Evolutionary conservation across 2,888 invertebrate genomes (phyloP).

Genomic region (Rhingia campestris): DNA sequence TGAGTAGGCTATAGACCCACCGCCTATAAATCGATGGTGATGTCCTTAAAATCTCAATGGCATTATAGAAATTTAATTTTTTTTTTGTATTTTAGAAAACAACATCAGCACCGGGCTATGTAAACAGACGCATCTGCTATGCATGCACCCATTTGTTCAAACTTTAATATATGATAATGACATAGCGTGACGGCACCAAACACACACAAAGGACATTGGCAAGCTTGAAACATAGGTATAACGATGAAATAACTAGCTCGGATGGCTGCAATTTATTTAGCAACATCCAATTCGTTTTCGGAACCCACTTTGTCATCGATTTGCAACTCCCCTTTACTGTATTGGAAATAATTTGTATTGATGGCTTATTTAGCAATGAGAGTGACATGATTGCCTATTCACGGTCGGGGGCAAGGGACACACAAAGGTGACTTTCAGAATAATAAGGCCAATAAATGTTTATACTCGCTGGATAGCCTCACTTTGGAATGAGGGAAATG

Average conservation of each 20-base stretch:
- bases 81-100: not conserved
- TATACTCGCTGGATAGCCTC: too few relatives aligned
- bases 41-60: constrained; percentile 6
- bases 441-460: too few relatives aligned
- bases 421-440: not conserved
- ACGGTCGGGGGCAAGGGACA: constrained; percentile 20
- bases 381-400: constrained; percentile 46
- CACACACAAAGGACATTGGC: constrained; percentile 2
- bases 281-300: constrained; percentile 36
- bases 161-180: too few relatives aligned
- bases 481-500: too few relatives aligned
- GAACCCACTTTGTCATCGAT: constrained; percentile 19
- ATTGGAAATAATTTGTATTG: constrained; percentile 8
- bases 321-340: constrained; percentile 34
- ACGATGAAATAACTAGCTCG: constrained; percentile 35
- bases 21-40: not conserved
- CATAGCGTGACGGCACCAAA: too few relatives aligned
- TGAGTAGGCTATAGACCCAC: too few relatives aligned
- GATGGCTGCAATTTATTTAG: constrained; percentile 31
- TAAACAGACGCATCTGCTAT: constrained; percentile 31
- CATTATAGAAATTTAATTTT: constrained; percentile 1
- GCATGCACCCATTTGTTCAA: constrained; percentile 4
- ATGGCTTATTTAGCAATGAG: constrained; percentile 12
- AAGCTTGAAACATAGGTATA: constrained; percentile 5
- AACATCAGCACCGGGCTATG: not conserved